Conservation (phyloP, 2,113 vertebrate genomes). For the Calyptomena viridis region DNA sequence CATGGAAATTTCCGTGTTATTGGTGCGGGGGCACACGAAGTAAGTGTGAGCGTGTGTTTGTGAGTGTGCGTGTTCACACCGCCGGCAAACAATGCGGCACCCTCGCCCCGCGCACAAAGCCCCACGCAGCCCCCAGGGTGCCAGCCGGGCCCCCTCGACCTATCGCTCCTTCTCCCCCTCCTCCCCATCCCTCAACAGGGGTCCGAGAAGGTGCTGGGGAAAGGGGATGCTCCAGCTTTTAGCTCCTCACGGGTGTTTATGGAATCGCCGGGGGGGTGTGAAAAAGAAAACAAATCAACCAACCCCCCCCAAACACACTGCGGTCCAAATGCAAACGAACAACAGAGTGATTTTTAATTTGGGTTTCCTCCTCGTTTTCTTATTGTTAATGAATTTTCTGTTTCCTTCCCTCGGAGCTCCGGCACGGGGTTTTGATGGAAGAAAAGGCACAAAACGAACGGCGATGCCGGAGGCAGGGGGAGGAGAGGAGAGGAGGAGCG, state of each 20-base stretch:
- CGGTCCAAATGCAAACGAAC: background rate
- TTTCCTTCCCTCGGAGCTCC: background rate
- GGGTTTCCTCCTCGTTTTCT: background rate
- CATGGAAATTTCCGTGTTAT: slow-evolving; percentile 33
- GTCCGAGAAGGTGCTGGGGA: background rate
- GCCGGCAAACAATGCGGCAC: background rate
- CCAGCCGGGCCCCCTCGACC: background rate
- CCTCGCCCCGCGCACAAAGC: background rate
- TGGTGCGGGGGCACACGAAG: background rate
- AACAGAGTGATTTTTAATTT: background rate
- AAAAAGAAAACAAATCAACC: background rate
- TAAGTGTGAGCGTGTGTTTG: background rate
- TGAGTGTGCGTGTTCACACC: background rate
- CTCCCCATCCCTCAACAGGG: background rate
- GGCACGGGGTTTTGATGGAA: background rate
- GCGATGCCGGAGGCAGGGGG: background rate
- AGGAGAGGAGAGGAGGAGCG: background rate
- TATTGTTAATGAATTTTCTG: background rate
- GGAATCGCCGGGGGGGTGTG: background rate
- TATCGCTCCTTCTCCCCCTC: background rate
- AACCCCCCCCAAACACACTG: background rate
- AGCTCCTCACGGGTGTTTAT: background rate
- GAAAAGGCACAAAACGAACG: background rate
- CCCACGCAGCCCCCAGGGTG: background rate
- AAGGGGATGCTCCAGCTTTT: background rate